These are phyloP conservation scores for Danaus melanippus DNA, from an alignment of 1,140 invertebrate genomes.

Conservation along the genomic window DNA sequence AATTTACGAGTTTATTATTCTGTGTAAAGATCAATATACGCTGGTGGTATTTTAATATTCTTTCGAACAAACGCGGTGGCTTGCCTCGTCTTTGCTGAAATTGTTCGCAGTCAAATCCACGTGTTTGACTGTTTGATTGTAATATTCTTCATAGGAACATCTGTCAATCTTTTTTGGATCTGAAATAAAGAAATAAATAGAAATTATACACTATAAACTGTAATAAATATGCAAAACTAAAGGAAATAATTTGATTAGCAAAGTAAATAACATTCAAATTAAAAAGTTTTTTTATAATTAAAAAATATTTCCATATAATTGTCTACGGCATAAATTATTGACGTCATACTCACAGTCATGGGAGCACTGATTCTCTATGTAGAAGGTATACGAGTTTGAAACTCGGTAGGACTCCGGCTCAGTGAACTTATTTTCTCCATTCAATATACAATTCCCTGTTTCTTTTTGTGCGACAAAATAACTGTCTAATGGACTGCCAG, in stretches of 20 bases:
- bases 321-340: no score
- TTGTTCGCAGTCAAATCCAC: constrained; percentile 60
- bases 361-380: constrained; percentile 77
- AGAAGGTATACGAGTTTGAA: constrained; percentile 75
- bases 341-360: constrained; percentile 62
- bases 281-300: no score
- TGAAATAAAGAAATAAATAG: constrained; percentile 26
- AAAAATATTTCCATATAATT: no score
- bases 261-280: no score
- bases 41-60: no score
- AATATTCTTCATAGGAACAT: constrained; percentile 69
- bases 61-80: not conserved
- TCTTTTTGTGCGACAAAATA: constrained; percentile 30
- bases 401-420: constrained; percentile 76
- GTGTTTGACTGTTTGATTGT: constrained; percentile 65
- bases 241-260: no score
- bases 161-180: constrained; percentile 65
- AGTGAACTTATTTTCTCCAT: constrained; percentile 74
- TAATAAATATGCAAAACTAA: no score
- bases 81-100: constrained; percentile 59
- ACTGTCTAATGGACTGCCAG: constrained; percentile 29
- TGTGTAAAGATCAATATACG: not conserved
- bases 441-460: constrained; percentile 73
- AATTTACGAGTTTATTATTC: constrained; percentile 8
- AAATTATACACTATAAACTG: no score